phyloP scores from a whole-genome alignment of 2,888 invertebrate genomes.

The Eupithecia tripunctaria region DNA sequence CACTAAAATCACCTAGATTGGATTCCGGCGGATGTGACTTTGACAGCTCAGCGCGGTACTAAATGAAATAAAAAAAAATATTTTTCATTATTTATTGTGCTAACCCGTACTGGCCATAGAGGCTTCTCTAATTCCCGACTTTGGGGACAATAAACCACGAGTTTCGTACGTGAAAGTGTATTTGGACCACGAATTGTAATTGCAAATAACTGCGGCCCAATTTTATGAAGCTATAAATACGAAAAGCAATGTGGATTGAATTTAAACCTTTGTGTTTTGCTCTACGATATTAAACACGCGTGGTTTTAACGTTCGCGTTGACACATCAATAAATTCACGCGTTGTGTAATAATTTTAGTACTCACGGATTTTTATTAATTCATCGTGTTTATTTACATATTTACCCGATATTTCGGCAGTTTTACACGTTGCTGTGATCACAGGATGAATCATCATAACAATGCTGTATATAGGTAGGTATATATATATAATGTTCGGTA shows the following conservation, averaged over 20 bases:
- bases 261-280: background rate
- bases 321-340: background rate
- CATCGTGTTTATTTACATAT: background rate
- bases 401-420: background rate
- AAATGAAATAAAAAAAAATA: too few relatives aligned
- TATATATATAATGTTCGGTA: too few relatives aligned
- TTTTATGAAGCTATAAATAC: constrained; percentile 1
- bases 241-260: background rate
- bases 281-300: background rate
- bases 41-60: too few relatives aligned
- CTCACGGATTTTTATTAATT: background rate
- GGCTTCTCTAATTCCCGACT: background rate
- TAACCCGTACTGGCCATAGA: too few relatives aligned
- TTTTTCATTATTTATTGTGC: too few relatives aligned
- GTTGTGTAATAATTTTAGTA: background rate
- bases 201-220: background rate
- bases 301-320: background rate
- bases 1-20: too few relatives aligned
- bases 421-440: background rate
- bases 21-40: too few relatives aligned
- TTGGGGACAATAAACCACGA: background rate
- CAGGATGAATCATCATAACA: background rate
- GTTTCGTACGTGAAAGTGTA: constrained; percentile 1
- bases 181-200: background rate
- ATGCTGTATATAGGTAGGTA: too few relatives aligned